Conservation (phyloP, 2,888 invertebrate genomes). For the Mimumesa dahlbomi region DNA sequence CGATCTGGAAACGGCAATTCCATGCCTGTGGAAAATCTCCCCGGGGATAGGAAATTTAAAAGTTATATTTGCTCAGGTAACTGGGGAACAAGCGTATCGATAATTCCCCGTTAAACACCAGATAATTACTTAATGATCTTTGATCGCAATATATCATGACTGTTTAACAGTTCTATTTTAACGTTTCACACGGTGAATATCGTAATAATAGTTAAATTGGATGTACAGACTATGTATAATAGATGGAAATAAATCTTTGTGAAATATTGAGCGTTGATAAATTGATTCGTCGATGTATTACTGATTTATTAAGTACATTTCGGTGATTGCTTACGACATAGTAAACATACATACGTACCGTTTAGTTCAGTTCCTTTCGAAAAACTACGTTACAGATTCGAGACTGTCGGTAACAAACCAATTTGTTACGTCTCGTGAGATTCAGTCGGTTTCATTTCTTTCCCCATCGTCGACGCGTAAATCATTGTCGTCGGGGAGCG, state of each 20-base stretch:
- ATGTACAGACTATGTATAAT: neutral
- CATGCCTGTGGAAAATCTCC: conserved; percentile 31
- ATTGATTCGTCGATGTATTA: conserved; percentile 35
- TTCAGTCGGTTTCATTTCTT: conserved; percentile 3
- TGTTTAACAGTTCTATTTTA: too few relatives aligned
- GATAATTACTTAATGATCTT: conserved; percentile 43
- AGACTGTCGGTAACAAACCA: neutral
- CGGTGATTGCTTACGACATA: conserved; percentile 34
- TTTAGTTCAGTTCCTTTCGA: conserved; percentile 17
- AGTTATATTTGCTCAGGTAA: conserved; percentile 20
- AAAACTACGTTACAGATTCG: neutral
- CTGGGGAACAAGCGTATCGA: conserved; percentile 13
- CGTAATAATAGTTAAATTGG: too few relatives aligned
- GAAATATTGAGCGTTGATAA: conserved; percentile 39
- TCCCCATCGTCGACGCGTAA: neutral
- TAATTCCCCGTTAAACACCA: conserved; percentile 28
- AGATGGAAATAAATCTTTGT: conserved; percentile 43
- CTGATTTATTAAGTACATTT: conserved; percentile 44
- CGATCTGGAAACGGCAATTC: conserved; percentile 40
- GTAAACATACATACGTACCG: conserved; percentile 15
- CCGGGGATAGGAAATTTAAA: conserved; percentile 20
- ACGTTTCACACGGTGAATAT: too few relatives aligned
- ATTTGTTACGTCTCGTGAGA: conserved; percentile 9
- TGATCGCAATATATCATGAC: too few relatives aligned
- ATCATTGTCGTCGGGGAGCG: conserved; percentile 3